Base-by-base conservation (phyloP, 2,888 invertebrate species). In the Salpingus planirostris region DNA sequence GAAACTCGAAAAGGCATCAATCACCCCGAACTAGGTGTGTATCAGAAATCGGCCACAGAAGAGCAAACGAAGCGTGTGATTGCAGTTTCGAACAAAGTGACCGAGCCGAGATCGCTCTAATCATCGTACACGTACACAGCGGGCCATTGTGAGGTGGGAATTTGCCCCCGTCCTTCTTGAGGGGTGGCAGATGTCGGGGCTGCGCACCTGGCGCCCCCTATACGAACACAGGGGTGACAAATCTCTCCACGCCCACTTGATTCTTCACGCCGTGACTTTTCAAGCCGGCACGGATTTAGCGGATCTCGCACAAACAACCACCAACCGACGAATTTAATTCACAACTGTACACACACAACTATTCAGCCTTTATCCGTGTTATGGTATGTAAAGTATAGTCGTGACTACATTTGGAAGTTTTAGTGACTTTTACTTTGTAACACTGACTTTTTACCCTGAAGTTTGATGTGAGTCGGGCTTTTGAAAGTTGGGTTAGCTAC, bases 221-320 rank as follows among this genome's bases (percentile, higher is more conserved):
- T 31, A 38, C 26, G n/a, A n/a, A 34, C 27, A 31, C 41, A 43
- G 53, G 62, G 64, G 62, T 63, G 60, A 63, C 62, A 61, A 62
- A 63, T 60, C 53, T 55, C 50, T 57, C 57, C 60, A 63, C 65
- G 64, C 65, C 65, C 57, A 64, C 65, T 64, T 64, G 59, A 65
- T 64, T 63, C 61, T 61, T 62, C 56, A 55, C 57, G 59, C 57
- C 62, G 62, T 63, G 64, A 64, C 64, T 63, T 64, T 64, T 64
- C 60, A 62, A 64, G 64, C 60, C 62, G 60, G 52, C 47, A 55
- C 59, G 56, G 62, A 62, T 62, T 64, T 63, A 62, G 49, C 47
- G 40, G 34, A 41, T 41, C 46, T 38, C 43, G 42, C 43, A n/a
- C n/a, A 44, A 50, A 51, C 46, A 48, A 43, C 41, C 44, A 35